Evolutionary conservation across 2,113 vertebrate species (phyloP).

Genomic region (Asarcornis scutulata): DNA sequence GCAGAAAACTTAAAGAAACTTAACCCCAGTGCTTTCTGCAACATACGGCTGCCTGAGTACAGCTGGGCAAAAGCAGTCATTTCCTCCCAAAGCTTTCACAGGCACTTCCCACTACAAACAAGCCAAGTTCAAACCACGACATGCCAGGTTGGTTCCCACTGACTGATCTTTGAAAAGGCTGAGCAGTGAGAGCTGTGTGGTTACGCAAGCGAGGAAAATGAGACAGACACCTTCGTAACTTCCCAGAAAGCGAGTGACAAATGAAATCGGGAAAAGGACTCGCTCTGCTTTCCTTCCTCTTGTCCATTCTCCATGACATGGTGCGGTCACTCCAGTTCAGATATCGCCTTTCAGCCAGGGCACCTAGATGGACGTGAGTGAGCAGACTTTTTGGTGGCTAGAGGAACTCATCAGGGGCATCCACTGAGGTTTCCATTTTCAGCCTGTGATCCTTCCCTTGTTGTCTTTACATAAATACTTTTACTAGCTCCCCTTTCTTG

Average conservation of each 20-base stretch:
- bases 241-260: background rate
- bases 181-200: background rate
- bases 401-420: background rate
- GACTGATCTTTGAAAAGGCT: background rate
- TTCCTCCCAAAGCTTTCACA: background rate
- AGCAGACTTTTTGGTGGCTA: background rate
- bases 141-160: background rate
- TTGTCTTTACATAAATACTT: background rate
- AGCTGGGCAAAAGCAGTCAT: background rate
- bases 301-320: background rate
- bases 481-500: background rate
- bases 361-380: fast-evolving
- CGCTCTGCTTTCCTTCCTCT: background rate
- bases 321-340: background rate
- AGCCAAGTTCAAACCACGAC: background rate
- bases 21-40: background rate
- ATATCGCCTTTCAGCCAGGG: background rate
- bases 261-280: background rate
- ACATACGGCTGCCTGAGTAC: background rate
- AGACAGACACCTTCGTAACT: background rate
- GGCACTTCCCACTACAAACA: background rate
- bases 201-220: background rate
- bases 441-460: background rate
- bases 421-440: background rate
- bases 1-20: background rate